Percentiles rank a stretch among this genome's conserved stretches.
phyloP scores from a whole-genome alignment of 2,888 invertebrate species.

The Dichetophora obliterata region DNA sequence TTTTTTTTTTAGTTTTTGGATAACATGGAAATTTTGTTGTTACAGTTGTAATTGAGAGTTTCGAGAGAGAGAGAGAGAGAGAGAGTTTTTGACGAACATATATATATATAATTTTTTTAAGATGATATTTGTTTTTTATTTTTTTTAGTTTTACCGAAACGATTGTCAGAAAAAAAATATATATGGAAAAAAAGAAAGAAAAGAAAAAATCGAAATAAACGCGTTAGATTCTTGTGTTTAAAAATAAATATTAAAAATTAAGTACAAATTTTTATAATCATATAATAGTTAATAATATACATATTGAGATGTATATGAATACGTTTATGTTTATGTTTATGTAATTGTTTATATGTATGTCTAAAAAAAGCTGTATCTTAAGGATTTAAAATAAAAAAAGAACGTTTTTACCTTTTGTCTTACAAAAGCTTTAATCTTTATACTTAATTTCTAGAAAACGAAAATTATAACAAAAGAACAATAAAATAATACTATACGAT shows the following conservation, averaged over 20 bases:
- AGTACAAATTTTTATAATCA: conserved; percentile 22
- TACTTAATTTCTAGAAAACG: conserved; percentile 27
- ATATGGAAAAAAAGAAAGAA: conserved; percentile 66
- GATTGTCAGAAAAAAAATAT: conserved; percentile 50
- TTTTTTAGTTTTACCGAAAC: conserved; percentile 61
- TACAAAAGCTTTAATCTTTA: conserved; percentile 4
- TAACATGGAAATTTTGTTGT: conserved; percentile 38
- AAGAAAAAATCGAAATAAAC: conserved; percentile 70
- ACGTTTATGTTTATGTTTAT: conserved; percentile 32
- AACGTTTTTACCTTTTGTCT: conserved; percentile 38
- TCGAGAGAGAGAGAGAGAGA: conserved; percentile 33
- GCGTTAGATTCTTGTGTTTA: conserved; percentile 69
- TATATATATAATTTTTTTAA: conserved; percentile 68
- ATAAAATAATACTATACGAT: conserved; percentile 9
- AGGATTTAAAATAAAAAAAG: conserved; percentile 39
- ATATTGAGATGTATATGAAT: conserved; percentile 29
- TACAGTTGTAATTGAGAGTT: conserved; percentile 43
- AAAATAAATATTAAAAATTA: conserved; percentile 54
- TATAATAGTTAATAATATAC: conserved; percentile 16
- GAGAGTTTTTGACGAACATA: conserved; percentile 66
- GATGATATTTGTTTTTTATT: conserved; percentile 53
- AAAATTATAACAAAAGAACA: conserved; percentile 37
- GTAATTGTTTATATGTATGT: conserved; percentile 44
- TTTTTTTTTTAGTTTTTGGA: conserved; percentile 37
- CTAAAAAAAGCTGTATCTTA: conserved; percentile 41